These are phyloP conservation scores for Chrysodeixis includens DNA, from an alignment of 2,888 invertebrate genomes.

Conservation along the genomic window DNA sequence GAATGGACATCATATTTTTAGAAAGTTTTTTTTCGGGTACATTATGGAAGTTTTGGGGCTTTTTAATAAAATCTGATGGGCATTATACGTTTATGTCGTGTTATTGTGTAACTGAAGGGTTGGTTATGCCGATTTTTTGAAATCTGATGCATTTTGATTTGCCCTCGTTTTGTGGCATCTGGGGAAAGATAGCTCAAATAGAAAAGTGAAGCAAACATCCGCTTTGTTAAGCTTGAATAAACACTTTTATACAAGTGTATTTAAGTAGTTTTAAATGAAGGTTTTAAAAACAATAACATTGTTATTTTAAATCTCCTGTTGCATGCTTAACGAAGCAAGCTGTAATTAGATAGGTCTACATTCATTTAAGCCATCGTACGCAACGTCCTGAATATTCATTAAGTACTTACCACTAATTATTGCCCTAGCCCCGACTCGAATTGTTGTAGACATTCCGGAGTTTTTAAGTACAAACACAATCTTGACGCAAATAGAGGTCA, in stretches of 20 bases:
- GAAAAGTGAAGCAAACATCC: not conserved
- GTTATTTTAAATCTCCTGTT: conserved; percentile 15
- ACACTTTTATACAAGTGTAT: not conserved
- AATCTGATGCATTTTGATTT: no score
- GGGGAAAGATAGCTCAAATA: no score
- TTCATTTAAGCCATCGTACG: conserved; percentile 30
- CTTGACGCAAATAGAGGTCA: conserved; percentile 24
- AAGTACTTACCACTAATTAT: conserved; percentile 46
- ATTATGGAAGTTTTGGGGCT: not conserved
- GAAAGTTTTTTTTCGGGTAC: not conserved
- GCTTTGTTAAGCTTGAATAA: not conserved
- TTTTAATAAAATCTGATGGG: not conserved
- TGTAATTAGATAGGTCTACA: conserved; percentile 24
- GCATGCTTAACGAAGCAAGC: conserved; percentile 26
- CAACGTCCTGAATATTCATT: conserved; percentile 42
- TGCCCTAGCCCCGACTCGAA: conserved; percentile 22
- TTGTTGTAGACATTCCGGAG: conserved; percentile 30
- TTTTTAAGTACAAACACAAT: conserved; percentile 15
- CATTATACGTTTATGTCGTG: no score
- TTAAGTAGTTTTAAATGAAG: not conserved
- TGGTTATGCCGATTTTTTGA: no score
- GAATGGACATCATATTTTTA: conserved; percentile 12
- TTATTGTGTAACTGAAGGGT: no score
- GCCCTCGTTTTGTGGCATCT: no score
- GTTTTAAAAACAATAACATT: not conserved